A percentile compares a stretch with the other conserved stretches of the same genome.
These are phyloP conservation scores for Delphinus delphis DNA, from an alignment of 2,113 vertebrate genomes.

Conservation along the genomic window DNA sequence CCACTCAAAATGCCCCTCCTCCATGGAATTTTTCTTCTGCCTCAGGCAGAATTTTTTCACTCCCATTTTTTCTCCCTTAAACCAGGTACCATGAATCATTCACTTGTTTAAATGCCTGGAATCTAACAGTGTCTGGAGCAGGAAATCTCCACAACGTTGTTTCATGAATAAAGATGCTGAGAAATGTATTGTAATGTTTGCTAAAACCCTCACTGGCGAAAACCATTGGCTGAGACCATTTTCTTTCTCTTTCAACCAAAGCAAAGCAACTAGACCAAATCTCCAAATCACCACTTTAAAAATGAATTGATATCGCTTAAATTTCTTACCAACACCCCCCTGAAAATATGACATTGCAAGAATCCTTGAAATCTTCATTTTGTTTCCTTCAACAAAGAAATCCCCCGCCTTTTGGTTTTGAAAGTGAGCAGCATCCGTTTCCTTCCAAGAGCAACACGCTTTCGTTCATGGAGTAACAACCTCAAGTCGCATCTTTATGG, in stretches of 20 bases:
- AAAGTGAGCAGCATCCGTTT: background rate
- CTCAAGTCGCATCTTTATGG: background rate
- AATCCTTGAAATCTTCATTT: background rate
- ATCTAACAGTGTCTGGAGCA: background rate
- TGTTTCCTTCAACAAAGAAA: background rate
- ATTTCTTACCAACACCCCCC: background rate
- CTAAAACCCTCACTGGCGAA: background rate
- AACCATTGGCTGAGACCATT: background rate
- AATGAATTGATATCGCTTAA: background rate
- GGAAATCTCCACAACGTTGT: background rate
- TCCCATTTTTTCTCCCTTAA: background rate
- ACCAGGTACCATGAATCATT: background rate
- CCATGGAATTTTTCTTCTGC: background rate
- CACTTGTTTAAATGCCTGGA: background rate
- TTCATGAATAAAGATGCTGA: background rate
- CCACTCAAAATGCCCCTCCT: background rate
- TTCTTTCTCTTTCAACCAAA: slow-evolving; percentile 35
- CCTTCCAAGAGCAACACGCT: background rate
- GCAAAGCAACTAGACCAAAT: background rate
- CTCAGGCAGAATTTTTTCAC: background rate
- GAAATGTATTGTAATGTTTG: background rate
- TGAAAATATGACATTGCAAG: background rate
- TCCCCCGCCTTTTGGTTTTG: background rate
- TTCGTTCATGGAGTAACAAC: background rate
- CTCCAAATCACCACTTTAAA: background rate